Evolutionary conservation across 2,113 vertebrate species (phyloP), one percentile per base, ranked within the genome.

Genomic region (Brachyhypopomus occidentalis): DNA sequence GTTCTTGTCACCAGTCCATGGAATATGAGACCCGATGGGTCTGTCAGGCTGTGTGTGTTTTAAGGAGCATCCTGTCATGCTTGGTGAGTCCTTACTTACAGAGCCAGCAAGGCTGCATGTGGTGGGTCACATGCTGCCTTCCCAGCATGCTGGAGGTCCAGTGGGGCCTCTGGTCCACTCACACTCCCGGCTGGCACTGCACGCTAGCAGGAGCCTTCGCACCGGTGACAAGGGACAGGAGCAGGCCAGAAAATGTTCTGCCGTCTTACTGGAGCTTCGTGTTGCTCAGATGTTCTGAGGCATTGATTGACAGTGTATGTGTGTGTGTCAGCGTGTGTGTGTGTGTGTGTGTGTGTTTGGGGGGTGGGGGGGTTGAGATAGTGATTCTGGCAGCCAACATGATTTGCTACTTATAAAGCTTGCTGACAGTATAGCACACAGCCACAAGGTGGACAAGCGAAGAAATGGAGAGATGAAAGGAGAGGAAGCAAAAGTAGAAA

Each of bases 51-150:
- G 9, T 55, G 48, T 64, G 41, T 9, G 52, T n/a, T 58, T 27
- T 6, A 27, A 58, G 30, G 2, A 62, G n/a, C 45, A 36, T 7
- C 34, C 48, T 25, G 38, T 30, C 62, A 62, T 41, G 27, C 71
- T 25, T 75, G 72, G 67, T 75, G 62, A 81, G 79, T 16, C 25
- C 70, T 80, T 48, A 16, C 34, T n/a, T n/a, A n/a, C n/a, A n/a
- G n/a, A n/a, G n/a, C n/a, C n/a, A n/a, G n/a, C n/a, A n/a, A n/a
- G n/a, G 67, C n/a, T n/a, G 34, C 64, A 16, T 45, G 23, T 20
- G 20, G 9, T 5, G 36, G 60, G 72, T 72, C 58, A 78, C 55
- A 14, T 8, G 23, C 58, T 62, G 8, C 19, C 52, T 64, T 20
- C 34, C 22, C 75, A 52, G 27, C 22, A 41, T n/a, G 4, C 41